Evolutionary conservation across 2,797 vertebrate genomes (phyloP).

Genomic region (Molossus alvarezi): DNA sequence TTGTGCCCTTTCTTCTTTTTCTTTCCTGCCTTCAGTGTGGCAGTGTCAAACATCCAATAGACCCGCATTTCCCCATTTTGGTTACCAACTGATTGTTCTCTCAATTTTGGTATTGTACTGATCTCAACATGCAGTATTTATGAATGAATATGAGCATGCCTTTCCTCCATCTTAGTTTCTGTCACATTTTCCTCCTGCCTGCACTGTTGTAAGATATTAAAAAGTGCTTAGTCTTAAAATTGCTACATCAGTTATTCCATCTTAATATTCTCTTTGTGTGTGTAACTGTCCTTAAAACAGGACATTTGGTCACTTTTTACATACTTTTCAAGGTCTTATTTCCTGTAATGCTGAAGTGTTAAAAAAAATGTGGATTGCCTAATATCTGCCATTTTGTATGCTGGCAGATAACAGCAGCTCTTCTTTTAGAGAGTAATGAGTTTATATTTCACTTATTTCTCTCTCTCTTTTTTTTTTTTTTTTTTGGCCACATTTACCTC

Average conservation of each 20-base stretch:
- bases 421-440: neutral
- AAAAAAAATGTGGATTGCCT: slow-evolving; percentile 41
- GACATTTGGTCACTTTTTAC: slow-evolving; percentile 32
- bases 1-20: neutral
- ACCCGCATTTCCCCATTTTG: neutral
- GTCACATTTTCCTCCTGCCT: slow-evolving; percentile 12
- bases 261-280: slow-evolving; percentile 11
- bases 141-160: neutral
- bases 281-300: slow-evolving; percentile 38
- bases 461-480: neutral
- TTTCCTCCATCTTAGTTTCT: neutral
- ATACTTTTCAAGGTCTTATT: slow-evolving; percentile 37
- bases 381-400: slow-evolving; percentile 59
- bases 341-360: slow-evolving; percentile 52
- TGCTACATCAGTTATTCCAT: neutral
- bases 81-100: neutral
- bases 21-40: neutral
- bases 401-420: neutral
- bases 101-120: neutral
- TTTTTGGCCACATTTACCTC: neutral
- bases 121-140: slow-evolving; percentile 44
- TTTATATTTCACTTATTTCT: slow-evolving; percentile 39
- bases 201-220: slow-evolving; percentile 45
- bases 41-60: neutral
- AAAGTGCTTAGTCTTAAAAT: slow-evolving; percentile 39